Conservation (phyloP, 2,797 vertebrate species). For the Anolis apletophallus region DNA sequence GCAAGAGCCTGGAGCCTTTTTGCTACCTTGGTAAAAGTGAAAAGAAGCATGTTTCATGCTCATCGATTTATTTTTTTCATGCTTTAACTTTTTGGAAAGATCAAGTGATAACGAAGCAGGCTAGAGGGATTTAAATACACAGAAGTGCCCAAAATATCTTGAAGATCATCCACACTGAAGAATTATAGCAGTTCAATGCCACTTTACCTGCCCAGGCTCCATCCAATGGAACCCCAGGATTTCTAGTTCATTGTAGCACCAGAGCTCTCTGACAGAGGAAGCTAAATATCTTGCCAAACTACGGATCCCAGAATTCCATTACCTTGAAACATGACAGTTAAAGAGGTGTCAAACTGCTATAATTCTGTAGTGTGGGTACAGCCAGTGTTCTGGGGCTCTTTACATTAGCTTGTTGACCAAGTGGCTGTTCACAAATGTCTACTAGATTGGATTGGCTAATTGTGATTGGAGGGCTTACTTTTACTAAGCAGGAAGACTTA, state of each 20-base stretch:
- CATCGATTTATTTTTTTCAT: constrained; percentile 14
- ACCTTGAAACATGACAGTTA: too few species aligned
- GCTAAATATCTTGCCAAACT: too few species aligned
- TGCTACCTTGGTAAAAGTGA: constrained; percentile 6
- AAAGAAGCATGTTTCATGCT: neutral
- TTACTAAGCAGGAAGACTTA: neutral
- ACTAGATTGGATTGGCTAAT: neutral
- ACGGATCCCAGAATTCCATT: too few species aligned
- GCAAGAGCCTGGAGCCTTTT: neutral
- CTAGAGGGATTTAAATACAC: neutral
- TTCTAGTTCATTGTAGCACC: too few species aligned
- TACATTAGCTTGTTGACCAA: neutral
- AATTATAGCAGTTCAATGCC: too few species aligned
- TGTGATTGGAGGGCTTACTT: neutral
- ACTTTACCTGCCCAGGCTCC: too few species aligned
- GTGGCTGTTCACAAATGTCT: neutral
- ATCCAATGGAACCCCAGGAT: too few species aligned
- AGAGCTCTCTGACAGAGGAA: too few species aligned
- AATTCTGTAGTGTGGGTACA: too few species aligned
- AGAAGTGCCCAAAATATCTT: neutral
- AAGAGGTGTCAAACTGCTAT: too few species aligned
- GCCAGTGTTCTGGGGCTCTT: neutral
- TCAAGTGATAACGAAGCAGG: neutral
- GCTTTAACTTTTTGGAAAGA: constrained; percentile 1
- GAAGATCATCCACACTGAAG: neutral